Evolutionary conservation across 2,888 invertebrate species (phyloP).

Genomic region (Oscheius sp.): DNA sequence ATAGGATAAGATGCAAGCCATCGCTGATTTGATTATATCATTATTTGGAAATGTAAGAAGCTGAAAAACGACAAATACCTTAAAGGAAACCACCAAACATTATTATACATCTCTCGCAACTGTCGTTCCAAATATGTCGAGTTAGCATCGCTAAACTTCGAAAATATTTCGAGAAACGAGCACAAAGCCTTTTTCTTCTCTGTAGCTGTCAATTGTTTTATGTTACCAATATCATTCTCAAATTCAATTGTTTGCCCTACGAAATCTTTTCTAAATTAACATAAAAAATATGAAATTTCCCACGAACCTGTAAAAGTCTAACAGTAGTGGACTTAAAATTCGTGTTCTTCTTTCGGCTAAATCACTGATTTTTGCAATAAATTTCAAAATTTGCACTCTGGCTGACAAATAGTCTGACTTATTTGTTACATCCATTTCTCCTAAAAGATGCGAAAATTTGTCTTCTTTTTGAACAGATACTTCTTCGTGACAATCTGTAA

Average conservation of each 20-base stretch:
- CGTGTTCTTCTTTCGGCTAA: slow-evolving; percentile 84
- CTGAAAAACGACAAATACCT: slow-evolving; percentile 75
- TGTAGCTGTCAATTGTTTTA: not conserved
- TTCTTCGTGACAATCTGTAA: not conserved
- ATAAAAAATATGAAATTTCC: too few relatives aligned
- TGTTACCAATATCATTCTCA: too few relatives aligned
- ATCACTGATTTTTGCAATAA: slow-evolving; percentile 76
- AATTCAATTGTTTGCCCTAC: not conserved
- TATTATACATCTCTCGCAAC: slow-evolving; percentile 75
- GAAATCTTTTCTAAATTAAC: not conserved
- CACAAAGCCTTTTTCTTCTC: slow-evolving; percentile 37
- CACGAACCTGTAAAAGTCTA: slow-evolving; percentile 81
- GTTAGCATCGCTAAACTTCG: slow-evolving; percentile 83
- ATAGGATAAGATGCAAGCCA: slow-evolving; percentile 87
- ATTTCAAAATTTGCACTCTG: slow-evolving; percentile 38
- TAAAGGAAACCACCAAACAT: slow-evolving; percentile 41
- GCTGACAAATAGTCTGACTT: slow-evolving; percentile 42
- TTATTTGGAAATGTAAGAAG: slow-evolving; percentile 83
- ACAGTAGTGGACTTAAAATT: slow-evolving; percentile 82
- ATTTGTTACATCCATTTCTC: slow-evolving; percentile 32
- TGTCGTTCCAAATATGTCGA: slow-evolving; percentile 82
- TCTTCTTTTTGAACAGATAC: not conserved
- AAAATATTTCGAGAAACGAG: slow-evolving; percentile 73
- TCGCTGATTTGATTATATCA: slow-evolving; percentile 83
- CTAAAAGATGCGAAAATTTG: not conserved